Base-by-base conservation (phyloP, 2,113 vertebrate species). In the Megaleporinus macrocephalus region DNA sequence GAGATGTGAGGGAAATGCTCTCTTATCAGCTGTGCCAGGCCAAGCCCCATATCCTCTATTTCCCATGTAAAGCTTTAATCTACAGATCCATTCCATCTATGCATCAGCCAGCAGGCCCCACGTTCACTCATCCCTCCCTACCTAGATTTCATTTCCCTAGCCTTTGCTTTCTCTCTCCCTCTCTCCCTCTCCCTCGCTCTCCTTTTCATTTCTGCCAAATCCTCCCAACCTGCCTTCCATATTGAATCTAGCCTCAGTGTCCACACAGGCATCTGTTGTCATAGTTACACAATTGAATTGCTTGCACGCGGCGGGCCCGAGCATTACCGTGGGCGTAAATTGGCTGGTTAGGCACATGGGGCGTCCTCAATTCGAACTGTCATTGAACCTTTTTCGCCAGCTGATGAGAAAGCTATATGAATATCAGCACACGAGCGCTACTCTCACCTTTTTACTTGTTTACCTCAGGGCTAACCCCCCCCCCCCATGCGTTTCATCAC, bases 1-100 rank as follows among this genome's bases (percentile, higher is more conserved):
- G 89, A 81, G 90, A 93, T 93, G 92, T 91, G 91, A 91, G 89
- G 88, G 88, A 90, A 79, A 62, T 44, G 65, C 47, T 73, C 81
- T 76, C 79, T 86, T 86, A 86, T 86, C 85, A 47, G 76, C 75
- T 63, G 74, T 81, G 83, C 81, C 83, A 85, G 86, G 75, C 83
- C 81, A 78, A 1, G 68, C 61, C 86, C 74, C 53, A 44, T 53
- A 80, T 81, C 74, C 79, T 55, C 63, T 78, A 76, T 66, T 81
- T 74, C 84, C 71, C 41, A 83, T 63, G 65, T 85, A 74, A 81
- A 76, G 83, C 71, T 84, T 87, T 85, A 85, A 87, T 87, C 86
- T 87, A 57, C 79, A 76, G 74, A 81, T 85, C 74, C 81, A 76
- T 86, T 82, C 73, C 68, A 76, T 85, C 44, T 78, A 55, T 68